These are phyloP conservation scores for Dione vanillae DNA, from an alignment of 2,888 invertebrate species.

Conservation along the genomic window DNA sequence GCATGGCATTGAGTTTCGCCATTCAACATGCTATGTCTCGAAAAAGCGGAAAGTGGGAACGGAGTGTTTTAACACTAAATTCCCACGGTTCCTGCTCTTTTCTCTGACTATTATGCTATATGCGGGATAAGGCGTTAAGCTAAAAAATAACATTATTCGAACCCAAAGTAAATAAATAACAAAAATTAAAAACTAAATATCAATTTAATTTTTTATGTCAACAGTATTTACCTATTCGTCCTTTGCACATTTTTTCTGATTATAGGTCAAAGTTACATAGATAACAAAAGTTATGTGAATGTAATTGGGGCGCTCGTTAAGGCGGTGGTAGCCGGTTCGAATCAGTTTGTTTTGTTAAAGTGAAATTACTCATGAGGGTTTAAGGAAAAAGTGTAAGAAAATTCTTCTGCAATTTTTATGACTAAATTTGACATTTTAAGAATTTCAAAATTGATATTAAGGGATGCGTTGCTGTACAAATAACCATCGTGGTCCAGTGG, in stretches of 20 bases:
- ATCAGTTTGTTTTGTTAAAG: constrained; percentile 41
- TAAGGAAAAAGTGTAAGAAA: background rate
- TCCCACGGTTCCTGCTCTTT: too few relatives aligned
- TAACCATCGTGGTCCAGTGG: background rate
- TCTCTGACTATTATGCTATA: too few relatives aligned
- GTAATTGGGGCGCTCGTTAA: constrained; percentile 56
- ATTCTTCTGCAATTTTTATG: background rate
- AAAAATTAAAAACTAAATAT: too few relatives aligned
- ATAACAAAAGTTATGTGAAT: constrained; percentile 59
- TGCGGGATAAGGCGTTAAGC: too few relatives aligned
- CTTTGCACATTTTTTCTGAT: constrained; percentile 61
- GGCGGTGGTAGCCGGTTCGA: constrained; percentile 50
- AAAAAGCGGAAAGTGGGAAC: too few relatives aligned
- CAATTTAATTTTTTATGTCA: constrained; percentile 41
- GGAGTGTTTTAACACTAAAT: too few relatives aligned
- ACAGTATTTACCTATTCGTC: constrained; percentile 55
- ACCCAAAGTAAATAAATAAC: too few relatives aligned
- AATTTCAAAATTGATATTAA: background rate
- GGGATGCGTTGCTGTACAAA: background rate
- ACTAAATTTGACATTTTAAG: too few relatives aligned
- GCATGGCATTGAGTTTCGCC: too few relatives aligned
- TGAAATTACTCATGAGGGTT: background rate
- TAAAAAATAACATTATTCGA: too few relatives aligned
- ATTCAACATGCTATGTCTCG: too few relatives aligned
- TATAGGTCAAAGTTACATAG: constrained; percentile 79